Percentiles rank a stretch among this genome's conserved stretches.
These are phyloP conservation scores for Cheilosia vernalis DNA, from an alignment of 2,888 invertebrate species.

Conservation along the genomic window DNA sequence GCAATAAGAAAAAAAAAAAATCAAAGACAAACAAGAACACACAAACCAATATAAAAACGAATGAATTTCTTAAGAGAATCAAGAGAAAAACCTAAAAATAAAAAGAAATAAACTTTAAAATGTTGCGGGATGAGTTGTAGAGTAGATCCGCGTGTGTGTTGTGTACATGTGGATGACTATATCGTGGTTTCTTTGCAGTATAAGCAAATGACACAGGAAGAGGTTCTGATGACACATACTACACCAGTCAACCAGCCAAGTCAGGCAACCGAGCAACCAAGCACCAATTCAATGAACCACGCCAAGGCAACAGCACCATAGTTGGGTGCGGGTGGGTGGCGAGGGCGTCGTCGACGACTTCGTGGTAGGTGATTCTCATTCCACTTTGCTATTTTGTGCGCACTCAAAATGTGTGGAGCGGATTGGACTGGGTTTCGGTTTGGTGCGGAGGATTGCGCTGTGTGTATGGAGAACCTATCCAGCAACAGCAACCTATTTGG, in stretches of 20 bases:
- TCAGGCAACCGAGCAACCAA: constrained; percentile 40
- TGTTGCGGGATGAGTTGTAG: constrained; percentile 57
- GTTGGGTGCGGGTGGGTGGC: constrained; percentile 37
- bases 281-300: constrained; percentile 70
- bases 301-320: constrained; percentile 35
- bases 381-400: constrained; percentile 66
- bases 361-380: constrained; percentile 62
- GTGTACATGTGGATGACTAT: constrained; percentile 22
- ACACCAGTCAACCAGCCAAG: constrained; percentile 35
- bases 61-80: constrained; percentile 67
- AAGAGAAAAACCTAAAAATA: constrained; percentile 64
- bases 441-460: constrained; percentile 11
- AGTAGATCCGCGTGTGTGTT: constrained; percentile 3
- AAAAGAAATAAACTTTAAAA: constrained; percentile 50
- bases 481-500: constrained; percentile 68
- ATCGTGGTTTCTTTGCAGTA: constrained; percentile 21
- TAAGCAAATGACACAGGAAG: constrained; percentile 70
- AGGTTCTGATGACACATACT: constrained; percentile 67
- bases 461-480: constrained; percentile 46
- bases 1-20: constrained; percentile 20
- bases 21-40: constrained; percentile 49
- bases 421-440: constrained; percentile 59
- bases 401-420: constrained; percentile 69
- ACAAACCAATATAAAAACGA: constrained; percentile 46
- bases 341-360: constrained; percentile 9